Evolutionary conservation across 1,140 invertebrate genomes (phyloP), one percentile per base, ranked within the genome.

Genomic region (Diabrotica virgifera): DNA sequence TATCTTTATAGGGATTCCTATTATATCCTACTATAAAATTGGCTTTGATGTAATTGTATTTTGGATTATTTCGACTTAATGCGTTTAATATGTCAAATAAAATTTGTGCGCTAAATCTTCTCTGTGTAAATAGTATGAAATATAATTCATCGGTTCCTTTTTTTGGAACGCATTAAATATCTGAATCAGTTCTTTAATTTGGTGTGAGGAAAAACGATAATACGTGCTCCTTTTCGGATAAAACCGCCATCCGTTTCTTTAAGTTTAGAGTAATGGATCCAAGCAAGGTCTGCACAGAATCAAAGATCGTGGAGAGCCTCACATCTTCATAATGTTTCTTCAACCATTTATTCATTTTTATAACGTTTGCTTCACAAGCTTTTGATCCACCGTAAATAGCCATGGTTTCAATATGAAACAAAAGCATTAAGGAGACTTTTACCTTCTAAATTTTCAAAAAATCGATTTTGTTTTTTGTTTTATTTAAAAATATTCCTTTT

Each of bases 111-210:
- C 89, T 90, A 63, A 89, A 87, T 61, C 92, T 82, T 67, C 89
- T 82, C 75, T 91, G 81, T 0, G 93, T 91, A 82, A 97, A 96
- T 50, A 97, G 84, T 14, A 97, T 84, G 0, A n/a, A n/a, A n/a
- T n/a, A n/a, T 85, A 89, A 80, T 5, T 83, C 76, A 64, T 83
- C 73, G 2, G 69, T 62, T 0, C 72, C 50, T 4, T 24, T 24
- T 14, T 81, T 78, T 5, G 81, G 74, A 58, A 85, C 14, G 80
- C 69, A 67, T 82, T 81, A 5, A 91, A 71, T 62, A 66, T 54
- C 7, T 56, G 8, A 38, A 62, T 37, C 6, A 62, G 36, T 35
- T 6, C 1, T 13, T 58, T 36, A 24, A 35, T 46, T 55, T 70
- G 67, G 12, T 70, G 40, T 9, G 70, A 72, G 55, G 65, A 73